Evolutionary conservation across 2,113 vertebrate genomes (phyloP).

Genomic region (Nothobranchius kuhntae): DNA sequence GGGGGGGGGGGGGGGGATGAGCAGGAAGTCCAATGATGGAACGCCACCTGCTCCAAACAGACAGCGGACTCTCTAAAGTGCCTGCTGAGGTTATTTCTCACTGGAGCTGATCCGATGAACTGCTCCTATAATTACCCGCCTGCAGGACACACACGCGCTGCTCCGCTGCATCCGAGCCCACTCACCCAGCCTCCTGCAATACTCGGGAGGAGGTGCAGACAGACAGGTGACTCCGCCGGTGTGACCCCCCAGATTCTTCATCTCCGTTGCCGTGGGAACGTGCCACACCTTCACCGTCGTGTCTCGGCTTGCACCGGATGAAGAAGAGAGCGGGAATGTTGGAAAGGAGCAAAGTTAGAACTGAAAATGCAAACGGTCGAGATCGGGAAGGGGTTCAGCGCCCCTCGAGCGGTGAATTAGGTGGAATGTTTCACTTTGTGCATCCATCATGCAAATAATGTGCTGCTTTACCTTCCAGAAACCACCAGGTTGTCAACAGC

Average conservation of each 20-base stretch:
- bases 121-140: conserved; percentile 67
- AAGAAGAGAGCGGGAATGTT: background rate
- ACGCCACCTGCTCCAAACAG: conserved; percentile 53
- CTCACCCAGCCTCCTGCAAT: conserved; percentile 79
- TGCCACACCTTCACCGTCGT: conserved; percentile 85
- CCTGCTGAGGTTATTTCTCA: conserved; percentile 58
- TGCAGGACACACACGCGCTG: conserved; percentile 41
- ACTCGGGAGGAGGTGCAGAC: conserved; percentile 74
- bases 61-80: conserved; percentile 55
- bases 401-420: conserved; percentile 56
- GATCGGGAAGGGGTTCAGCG: background rate
- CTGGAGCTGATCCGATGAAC: conserved; percentile 63
- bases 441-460: conserved; percentile 54
- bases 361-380: conserved; percentile 16
- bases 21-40: conserved; percentile 57
- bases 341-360: conserved; percentile 38
- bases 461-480: conserved; percentile 79
- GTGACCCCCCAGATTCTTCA: conserved; percentile 83
- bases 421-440: conserved; percentile 59
- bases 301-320: conserved; percentile 70
- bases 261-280: conserved; percentile 82
- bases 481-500: conserved; percentile 81
- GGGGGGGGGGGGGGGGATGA: conserved; percentile 38
- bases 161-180: conserved; percentile 25
- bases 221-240: conserved; percentile 80